phyloP scores from a whole-genome alignment of 2,113 vertebrate species.

The Triplophysa rosa region DNA sequence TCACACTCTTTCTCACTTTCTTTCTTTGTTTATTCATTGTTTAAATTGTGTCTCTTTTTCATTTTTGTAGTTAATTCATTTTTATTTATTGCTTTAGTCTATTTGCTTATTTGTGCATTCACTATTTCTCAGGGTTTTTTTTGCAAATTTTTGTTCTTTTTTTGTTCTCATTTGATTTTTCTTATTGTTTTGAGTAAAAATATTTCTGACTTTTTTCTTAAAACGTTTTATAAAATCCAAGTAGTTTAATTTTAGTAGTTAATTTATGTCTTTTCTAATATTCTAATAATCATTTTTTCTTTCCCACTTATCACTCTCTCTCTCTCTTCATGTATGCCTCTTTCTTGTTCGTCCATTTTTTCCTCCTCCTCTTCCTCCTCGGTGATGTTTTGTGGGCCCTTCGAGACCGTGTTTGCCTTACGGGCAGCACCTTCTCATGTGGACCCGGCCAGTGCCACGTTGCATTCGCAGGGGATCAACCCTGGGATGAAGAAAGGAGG shows the following conservation, averaged over 20 bases:
- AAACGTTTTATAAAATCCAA: too few species aligned
- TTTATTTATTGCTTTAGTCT: too few species aligned
- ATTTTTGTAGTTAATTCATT: too few species aligned
- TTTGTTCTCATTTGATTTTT: too few species aligned
- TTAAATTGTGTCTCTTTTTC: too few species aligned
- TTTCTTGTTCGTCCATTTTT: background rate
- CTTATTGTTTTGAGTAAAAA: background rate
- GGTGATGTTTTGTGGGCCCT: constrained; percentile 53
- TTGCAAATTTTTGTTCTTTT: too few species aligned
- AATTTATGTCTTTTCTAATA: too few species aligned
- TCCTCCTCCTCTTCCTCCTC: constrained; percentile 16
- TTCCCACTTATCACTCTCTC: constrained; percentile 3
- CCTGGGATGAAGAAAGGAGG: constrained; percentile 76
- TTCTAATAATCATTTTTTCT: background rate
- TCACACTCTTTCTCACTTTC: too few species aligned
- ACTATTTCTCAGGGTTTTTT: constrained; percentile 31
- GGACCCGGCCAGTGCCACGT: constrained; percentile 79
- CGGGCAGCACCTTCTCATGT: constrained; percentile 80
- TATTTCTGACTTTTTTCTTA: background rate
- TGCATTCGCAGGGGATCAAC: constrained; percentile 87
- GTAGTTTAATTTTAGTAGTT: too few species aligned
- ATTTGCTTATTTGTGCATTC: constrained; percentile 6
- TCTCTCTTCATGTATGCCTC: constrained; percentile 35
- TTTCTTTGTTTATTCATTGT: too few species aligned
- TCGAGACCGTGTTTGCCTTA: constrained; percentile 71